Percentiles rank a stretch among this genome's conserved stretches.
These are phyloP conservation scores for Eilema griseolum DNA, from an alignment of 2,888 invertebrate genomes.

Conservation along the genomic window DNA sequence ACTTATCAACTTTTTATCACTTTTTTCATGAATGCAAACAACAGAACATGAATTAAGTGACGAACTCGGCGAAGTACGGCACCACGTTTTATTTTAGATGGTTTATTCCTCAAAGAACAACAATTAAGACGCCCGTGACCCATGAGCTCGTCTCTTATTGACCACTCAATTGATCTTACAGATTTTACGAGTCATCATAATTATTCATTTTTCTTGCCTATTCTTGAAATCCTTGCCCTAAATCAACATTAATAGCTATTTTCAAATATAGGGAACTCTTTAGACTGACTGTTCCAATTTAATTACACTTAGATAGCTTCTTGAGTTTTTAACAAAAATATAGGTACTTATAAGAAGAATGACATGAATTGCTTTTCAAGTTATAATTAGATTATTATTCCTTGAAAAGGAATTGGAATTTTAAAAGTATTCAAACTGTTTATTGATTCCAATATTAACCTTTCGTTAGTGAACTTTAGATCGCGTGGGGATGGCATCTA, in stretches of 20 bases:
- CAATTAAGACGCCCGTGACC: slow-evolving; percentile 81
- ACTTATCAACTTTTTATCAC: slow-evolving; percentile 67
- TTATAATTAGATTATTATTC: neutral
- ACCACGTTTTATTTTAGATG: slow-evolving; percentile 49
- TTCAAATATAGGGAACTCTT: neutral
- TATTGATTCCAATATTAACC: slow-evolving; percentile 50
- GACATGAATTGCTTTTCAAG: neutral
- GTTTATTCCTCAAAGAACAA: slow-evolving; percentile 63
- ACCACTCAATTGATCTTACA: slow-evolving; percentile 79
- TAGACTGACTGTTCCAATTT: neutral
- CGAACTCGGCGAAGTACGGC: slow-evolving; percentile 33
- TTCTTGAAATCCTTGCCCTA: slow-evolving; percentile 27
- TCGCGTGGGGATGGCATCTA: slow-evolving; percentile 72
- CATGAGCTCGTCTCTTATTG: slow-evolving; percentile 75
- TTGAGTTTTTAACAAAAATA: neutral
- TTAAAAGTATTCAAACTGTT: slow-evolving; percentile 13
- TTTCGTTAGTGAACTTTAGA: slow-evolving; percentile 59
- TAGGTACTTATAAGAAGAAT: neutral
- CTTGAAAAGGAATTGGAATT: neutral
- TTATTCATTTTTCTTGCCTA: slow-evolving; percentile 49
- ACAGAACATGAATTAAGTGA: slow-evolving; percentile 50
- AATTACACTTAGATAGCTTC: neutral
- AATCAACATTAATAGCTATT: slow-evolving; percentile 8
- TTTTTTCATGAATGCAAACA: slow-evolving; percentile 55
- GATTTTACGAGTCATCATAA: slow-evolving; percentile 68